Percentiles rank a stretch among this genome's conserved stretches.
Conservation (phyloP, 1,140 invertebrate species). For the Magallana gigas region DNA sequence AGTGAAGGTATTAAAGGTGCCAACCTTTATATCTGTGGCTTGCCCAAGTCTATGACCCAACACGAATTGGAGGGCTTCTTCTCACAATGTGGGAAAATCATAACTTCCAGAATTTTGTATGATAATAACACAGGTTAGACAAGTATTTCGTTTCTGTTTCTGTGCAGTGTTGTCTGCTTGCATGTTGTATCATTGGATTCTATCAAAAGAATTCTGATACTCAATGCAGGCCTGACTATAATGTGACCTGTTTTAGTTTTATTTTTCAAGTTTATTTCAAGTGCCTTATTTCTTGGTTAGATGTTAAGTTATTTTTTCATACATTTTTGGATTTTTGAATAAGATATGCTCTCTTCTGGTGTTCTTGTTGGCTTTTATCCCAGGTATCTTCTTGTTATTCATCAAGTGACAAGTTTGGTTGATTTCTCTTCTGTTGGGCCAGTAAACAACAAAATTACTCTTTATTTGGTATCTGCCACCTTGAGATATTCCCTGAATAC, state of each 20-base stretch:
- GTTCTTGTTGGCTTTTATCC: slow-evolving; percentile 3
- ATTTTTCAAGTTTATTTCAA: slow-evolving; percentile 44
- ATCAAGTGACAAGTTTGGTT: slow-evolving; percentile 23
- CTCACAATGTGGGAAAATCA: slow-evolving; percentile 97
- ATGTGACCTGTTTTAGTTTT: slow-evolving; percentile 44
- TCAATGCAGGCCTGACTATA: slow-evolving; percentile 49
- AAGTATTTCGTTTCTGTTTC: slow-evolving; percentile 48
- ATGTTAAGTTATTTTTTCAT: slow-evolving; percentile 6
- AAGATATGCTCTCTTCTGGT: background rate
- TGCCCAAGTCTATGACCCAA: slow-evolving; percentile 99
- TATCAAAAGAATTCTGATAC: slow-evolving; percentile 22
- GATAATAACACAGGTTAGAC: slow-evolving; percentile 83
- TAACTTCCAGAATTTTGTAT: slow-evolving; percentile 98
- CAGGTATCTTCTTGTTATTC: slow-evolving; percentile 28
- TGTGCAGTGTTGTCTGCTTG: slow-evolving; percentile 59
- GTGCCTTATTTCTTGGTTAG: slow-evolving; percentile 40
- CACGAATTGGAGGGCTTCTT: slow-evolving; percentile 97
- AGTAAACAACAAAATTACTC: slow-evolving; percentile 9
- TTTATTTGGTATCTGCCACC: slow-evolving; percentile 32
- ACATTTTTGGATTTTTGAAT: background rate
- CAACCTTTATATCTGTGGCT: slow-evolving; percentile 98
- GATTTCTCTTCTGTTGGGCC: slow-evolving; percentile 24
- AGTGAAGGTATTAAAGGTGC: slow-evolving; percentile 99
- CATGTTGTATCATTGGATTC: slow-evolving; percentile 44
- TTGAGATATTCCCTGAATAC: background rate